Evolutionary conservation across 2,113 vertebrate genomes (phyloP), one percentile per base, ranked within the genome.

Genomic region (Brachyistius frenatus): DNA sequence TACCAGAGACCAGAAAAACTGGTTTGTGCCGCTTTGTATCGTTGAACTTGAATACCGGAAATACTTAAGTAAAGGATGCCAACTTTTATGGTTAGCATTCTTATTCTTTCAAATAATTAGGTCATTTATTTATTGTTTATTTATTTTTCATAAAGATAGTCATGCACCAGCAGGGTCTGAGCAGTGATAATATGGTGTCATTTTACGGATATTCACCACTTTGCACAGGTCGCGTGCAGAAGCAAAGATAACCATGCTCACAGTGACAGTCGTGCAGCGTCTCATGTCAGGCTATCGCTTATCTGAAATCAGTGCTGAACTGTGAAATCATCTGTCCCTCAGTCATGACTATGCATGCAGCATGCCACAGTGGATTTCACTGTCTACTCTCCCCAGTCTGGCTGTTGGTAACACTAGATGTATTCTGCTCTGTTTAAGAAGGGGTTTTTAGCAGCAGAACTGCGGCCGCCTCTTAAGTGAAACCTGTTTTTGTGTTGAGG

Each of bases 231-330:
- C 23, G n/a, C 55, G 13, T 52, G 14, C 11, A 7, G 4, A 63
- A 15, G 36, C 33, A 33, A 60, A 68, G 41, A 66, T 30, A n/a
- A 53, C 53, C 16, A 68, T 78, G 50, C 53, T 62, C 39, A 11
- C 53, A 53, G 36, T 39, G 35, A 13, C 11, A 50, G 47, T 57
- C 31, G 11, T 14, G 41, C 57, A 69, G 41, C 58, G 35, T 70
- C 50, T 57, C 23, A 41, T 66, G 67, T 61, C 64, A 79, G 64
- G 6, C 33, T 1, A 1, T 14, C 23, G 47, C 56, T 83, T 66
- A 83, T 79, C 78, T 68, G 13, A 66, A 75, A 83, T 80, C 74
- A 83, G 44, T 46, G 16, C 53, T 57, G 66, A 44, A 69, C 63
- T 66, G 53, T 57, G 36, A 76, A 72, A 78, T 58, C 23, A 81